These are phyloP conservation scores for Aphis gossypii DNA, from an alignment of 1,140 invertebrate species.

Conservation along the genomic window DNA sequence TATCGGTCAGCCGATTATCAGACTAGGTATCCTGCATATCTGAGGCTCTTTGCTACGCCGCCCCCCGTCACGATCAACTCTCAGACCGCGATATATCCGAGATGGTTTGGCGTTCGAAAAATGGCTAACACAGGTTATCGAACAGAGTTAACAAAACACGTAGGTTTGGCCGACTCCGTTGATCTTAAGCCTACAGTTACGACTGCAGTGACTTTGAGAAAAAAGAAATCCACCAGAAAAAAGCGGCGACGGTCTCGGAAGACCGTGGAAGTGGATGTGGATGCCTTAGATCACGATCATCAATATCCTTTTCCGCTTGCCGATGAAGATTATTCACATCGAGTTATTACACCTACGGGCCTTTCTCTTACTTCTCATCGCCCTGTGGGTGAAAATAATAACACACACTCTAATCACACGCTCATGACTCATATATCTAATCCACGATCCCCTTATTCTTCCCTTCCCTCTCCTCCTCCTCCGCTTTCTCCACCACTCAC, in stretches of 20 bases:
- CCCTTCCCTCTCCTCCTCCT: too few relatives aligned
- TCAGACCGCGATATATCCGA: not conserved
- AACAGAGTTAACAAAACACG: not conserved
- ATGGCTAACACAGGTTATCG: not conserved
- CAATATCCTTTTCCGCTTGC: too few relatives aligned
- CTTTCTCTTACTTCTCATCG: too few relatives aligned
- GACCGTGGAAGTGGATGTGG: not conserved
- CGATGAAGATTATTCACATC: too few relatives aligned
- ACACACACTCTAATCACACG: too few relatives aligned
- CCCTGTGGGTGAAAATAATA: too few relatives aligned
- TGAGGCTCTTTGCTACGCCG: not conserved
- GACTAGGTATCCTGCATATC: not conserved
- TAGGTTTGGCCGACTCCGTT: not conserved
- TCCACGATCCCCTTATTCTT: too few relatives aligned
- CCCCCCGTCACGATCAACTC: not conserved
- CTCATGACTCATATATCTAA: too few relatives aligned
- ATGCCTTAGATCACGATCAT: not conserved
- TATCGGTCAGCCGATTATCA: not conserved
- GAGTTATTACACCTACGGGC: too few relatives aligned
- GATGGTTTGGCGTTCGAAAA: not conserved
- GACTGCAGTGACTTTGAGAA: not conserved
- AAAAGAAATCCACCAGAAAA: not conserved
- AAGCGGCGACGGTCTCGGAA: not conserved
- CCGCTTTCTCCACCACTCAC: too few relatives aligned
- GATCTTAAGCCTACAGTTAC: not conserved